Evolutionary conservation across 2,797 vertebrate species (phyloP), one percentile per base, ranked within the genome.

Genomic region (Ispidina picta): DNA sequence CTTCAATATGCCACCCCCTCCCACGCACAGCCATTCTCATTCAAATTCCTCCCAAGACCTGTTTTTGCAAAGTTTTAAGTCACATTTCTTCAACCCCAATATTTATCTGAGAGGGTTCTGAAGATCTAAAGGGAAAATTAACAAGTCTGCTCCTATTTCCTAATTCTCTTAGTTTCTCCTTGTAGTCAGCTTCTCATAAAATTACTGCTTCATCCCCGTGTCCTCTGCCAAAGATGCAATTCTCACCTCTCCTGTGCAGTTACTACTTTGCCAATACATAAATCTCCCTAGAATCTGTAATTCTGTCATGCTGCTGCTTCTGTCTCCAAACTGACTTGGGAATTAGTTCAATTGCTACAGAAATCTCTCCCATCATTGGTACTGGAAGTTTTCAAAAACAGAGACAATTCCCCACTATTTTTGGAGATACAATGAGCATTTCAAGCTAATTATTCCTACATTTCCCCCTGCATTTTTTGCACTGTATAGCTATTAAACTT

Each of bases 1-100:
- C 60, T 95, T 71, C 90, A 91, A 89, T 72, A 87, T 89, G 82
- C 73, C 84, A 87, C 70, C 85, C 84, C 46, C 56, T 86, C 75
- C 78, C 90, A 56, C 59, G 22, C 16, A 80, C 69, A 54, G 0
- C 0, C 41, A 64, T 25, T 23, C 72, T 90, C 82, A 89, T 92
- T 87, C 92, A 78, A 95, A 95, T 86, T 86, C 92, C 79, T 78
- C 82, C 90, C 2, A 2, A 92, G 23, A 78, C 31, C 13, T 79
- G 31, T 56, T 90, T 93, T 31, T 73, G 48, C 55, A 37, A 9
- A 75, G 26, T 81, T 48, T 66, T 85, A 70, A 88, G 86, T 46
- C 73, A 85, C n/a, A 78, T 52, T 92, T 72, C 52, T 83, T 79
- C 44, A 80, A 73, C 41, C 56, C 31, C 23, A 78, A 10, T 84